These are phyloP conservation scores for Boleophthalmus pectinirostris DNA, from an alignment of 2,113 vertebrate genomes.

Conservation along the genomic window DNA sequence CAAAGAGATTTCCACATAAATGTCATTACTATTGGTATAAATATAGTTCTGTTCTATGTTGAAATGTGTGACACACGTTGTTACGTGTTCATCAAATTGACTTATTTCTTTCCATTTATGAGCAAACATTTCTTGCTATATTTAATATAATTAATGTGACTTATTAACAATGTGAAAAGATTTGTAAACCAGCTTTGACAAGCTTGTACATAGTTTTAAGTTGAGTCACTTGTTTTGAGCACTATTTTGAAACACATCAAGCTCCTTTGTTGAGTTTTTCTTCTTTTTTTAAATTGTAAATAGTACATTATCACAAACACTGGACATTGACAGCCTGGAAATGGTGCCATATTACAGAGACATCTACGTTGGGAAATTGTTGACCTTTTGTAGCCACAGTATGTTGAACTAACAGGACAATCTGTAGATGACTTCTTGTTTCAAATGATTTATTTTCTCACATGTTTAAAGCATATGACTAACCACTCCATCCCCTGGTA, in stretches of 20 bases:
- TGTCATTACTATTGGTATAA: constrained; percentile 42
- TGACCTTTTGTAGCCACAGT: constrained; percentile 32
- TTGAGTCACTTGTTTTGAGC: constrained; percentile 55
- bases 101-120: constrained; percentile 35
- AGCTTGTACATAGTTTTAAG: constrained; percentile 61
- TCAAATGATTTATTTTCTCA: constrained; percentile 43
- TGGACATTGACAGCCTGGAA: constrained; percentile 53
- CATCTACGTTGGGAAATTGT: constrained; percentile 15
- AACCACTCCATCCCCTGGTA: not conserved
- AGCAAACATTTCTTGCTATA: constrained; percentile 58
- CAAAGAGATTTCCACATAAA: constrained; percentile 66
- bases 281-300: constrained; percentile 49
- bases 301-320: constrained; percentile 48
- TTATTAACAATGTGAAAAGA: constrained; percentile 59
- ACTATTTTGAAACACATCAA: constrained; percentile 55
- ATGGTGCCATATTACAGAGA: constrained; percentile 69
- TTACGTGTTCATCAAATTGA: constrained; percentile 39
- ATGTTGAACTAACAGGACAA: constrained; percentile 30
- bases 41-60: constrained; percentile 57
- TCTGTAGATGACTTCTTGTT: constrained; percentile 37
- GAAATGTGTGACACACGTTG: constrained; percentile 56
- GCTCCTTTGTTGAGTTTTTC: constrained; percentile 28
- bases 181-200: constrained; percentile 27
- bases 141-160: constrained; percentile 67
- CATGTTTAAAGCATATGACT: constrained; percentile 22